Evolutionary conservation across 2,888 invertebrate species (phyloP).

Genomic region (Pterostichus madidus): DNA sequence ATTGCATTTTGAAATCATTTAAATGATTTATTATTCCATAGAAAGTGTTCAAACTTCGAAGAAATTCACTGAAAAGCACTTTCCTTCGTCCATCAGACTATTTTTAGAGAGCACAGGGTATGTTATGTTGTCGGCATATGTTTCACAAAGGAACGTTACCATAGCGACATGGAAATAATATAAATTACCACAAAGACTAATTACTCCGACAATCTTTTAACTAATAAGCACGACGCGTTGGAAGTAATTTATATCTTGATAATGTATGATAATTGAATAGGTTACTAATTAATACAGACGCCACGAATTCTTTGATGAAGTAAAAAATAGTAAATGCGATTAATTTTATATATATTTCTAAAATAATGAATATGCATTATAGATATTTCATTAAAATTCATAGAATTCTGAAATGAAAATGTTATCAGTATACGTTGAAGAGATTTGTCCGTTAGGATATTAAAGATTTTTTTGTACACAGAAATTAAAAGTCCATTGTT

Average conservation of each 20-base stretch:
- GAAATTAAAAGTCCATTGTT: constrained; percentile 44
- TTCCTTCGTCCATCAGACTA: not conserved
- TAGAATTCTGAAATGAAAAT: too few species aligned
- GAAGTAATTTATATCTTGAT: constrained; percentile 15
- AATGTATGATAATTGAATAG: constrained; percentile 8
- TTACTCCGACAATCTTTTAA: constrained; percentile 22
- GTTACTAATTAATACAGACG: not conserved
- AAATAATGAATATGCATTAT: not conserved
- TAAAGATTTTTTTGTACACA: constrained; percentile 17
- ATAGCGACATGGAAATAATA: constrained; percentile 26
- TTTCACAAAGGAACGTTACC: constrained; percentile 1
- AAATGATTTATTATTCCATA: too few species aligned
- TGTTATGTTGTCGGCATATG: not conserved
- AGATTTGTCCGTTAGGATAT: not conserved
- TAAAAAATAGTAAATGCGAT: too few species aligned
- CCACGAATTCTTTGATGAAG: constrained; percentile 1
- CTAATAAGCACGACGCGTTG: constrained; percentile 4
- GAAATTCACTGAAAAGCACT: too few species aligned
- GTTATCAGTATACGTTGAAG: not conserved
- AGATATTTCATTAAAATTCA: too few species aligned
- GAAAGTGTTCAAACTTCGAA: too few species aligned
- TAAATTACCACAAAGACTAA: constrained; percentile 37
- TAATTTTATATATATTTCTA: too few species aligned
- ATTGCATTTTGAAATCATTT: too few species aligned
- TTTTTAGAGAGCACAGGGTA: not conserved